Evolutionary conservation across 2,113 vertebrate genomes (phyloP).

Genomic region (Recurvirostra avosetta): DNA sequence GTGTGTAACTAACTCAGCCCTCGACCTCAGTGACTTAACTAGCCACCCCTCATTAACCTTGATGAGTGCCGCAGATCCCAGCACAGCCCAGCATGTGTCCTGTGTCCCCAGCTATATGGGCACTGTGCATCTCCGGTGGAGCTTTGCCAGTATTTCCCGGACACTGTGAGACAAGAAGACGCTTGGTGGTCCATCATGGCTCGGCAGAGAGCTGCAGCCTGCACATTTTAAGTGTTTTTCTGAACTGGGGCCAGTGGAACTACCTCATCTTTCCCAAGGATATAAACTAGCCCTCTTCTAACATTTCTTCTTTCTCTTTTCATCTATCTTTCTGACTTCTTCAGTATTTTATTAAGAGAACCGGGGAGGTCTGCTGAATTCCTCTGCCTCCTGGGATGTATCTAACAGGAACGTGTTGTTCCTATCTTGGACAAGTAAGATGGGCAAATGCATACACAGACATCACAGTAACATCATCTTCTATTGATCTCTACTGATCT

Average conservation of each 20-base stretch:
- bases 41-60: conserved; percentile 30
- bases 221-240: neutral
- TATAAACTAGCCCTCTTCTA: neutral
- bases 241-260: neutral
- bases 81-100: neutral
- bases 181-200: neutral
- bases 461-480: conserved; percentile 42
- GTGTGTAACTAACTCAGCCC: conserved; percentile 16
- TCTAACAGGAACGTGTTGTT: neutral
- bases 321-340: neutral
- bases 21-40: conserved; percentile 7
- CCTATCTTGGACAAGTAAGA: neutral
- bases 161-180: neutral
- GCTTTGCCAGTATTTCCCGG: neutral
- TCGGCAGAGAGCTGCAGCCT: neutral
- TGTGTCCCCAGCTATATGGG: neutral
- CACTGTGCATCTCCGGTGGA: neutral
- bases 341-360: neutral
- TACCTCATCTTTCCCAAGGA: neutral
- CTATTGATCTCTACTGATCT: conserved; percentile 35
- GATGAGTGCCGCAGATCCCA: neutral
- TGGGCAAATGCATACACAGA: conserved; percentile 13
- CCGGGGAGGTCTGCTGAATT: neutral
- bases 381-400: neutral
- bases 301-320: neutral